phyloP scores from a whole-genome alignment of 2,113 vertebrate genomes.

The Ophthalmolycus amberensis region DNA sequence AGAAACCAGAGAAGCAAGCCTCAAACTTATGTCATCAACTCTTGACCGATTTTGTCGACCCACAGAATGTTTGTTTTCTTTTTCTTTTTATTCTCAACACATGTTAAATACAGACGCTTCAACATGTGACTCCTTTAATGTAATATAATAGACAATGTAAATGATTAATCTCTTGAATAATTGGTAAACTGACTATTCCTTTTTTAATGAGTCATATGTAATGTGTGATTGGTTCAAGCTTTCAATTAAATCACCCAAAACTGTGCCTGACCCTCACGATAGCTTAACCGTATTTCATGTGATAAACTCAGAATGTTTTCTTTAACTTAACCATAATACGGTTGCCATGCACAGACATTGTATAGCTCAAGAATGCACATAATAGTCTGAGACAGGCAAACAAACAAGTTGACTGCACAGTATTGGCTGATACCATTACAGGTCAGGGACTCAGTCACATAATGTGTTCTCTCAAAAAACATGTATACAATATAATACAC shows the following conservation, averaged over 20 bases:
- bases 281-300: background rate
- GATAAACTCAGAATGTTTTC: background rate
- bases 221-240: background rate
- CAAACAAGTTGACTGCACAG: background rate
- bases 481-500: background rate
- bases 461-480: background rate
- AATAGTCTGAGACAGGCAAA: background rate
- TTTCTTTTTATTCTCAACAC: background rate
- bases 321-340: background rate
- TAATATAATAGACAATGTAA: background rate
- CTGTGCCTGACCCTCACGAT: background rate
- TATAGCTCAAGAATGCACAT: background rate
- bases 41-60: background rate
- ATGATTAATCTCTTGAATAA: background rate
- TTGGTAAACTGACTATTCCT: too few species aligned
- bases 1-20: background rate
- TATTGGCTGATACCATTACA: background rate
- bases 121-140: background rate
- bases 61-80: background rate
- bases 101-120: background rate
- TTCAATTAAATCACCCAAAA: background rate
- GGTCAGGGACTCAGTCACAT: background rate
- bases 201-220: background rate
- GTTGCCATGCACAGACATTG: background rate
- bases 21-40: background rate